phyloP scores from a whole-genome alignment of 2,888 invertebrate species.

The Coleophora deauratella region DNA sequence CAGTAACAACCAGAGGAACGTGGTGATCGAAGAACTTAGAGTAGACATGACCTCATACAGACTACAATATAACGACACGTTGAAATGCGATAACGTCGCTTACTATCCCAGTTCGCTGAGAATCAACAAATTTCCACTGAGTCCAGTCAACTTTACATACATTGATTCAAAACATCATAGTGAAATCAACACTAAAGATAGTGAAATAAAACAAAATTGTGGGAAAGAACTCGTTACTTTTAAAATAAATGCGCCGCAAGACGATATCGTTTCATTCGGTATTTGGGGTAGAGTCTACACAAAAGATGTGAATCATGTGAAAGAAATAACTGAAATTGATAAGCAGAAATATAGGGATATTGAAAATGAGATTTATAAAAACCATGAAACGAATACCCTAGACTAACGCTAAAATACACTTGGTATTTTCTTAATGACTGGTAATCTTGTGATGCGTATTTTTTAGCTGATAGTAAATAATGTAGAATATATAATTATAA shows the following conservation, averaged over 20 bases:
- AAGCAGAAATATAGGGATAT: conserved; percentile 30
- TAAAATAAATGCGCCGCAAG: conserved; percentile 45
- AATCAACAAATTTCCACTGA: conserved; percentile 62
- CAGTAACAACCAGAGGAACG: conserved; percentile 39
- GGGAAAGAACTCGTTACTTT: conserved; percentile 27
- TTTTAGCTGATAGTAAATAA: too few relatives aligned
- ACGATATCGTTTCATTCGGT: conserved; percentile 60
- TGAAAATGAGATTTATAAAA: conserved; percentile 38
- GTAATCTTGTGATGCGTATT: too few relatives aligned
- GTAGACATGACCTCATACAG: conserved; percentile 56
- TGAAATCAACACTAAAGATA: conserved; percentile 4
- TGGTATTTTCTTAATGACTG: too few relatives aligned
- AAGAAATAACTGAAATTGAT: conserved; percentile 31
- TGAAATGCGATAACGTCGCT: conserved; percentile 46
- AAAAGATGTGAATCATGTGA: conserved; percentile 47
- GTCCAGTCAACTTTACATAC: conserved; percentile 39
- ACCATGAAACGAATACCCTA: too few relatives aligned
- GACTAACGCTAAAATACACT: too few relatives aligned
- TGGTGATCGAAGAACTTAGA: conserved; percentile 53
- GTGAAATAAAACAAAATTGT: conserved; percentile 1
- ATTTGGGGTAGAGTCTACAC: conserved; percentile 60
- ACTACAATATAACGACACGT: conserved; percentile 38
- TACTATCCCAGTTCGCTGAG: conserved; percentile 69
- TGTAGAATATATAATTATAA: too few relatives aligned
- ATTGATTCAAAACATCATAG: conserved; percentile 12